Conservation (phyloP, 2,113 vertebrate species). For the Zeus faber region DNA sequence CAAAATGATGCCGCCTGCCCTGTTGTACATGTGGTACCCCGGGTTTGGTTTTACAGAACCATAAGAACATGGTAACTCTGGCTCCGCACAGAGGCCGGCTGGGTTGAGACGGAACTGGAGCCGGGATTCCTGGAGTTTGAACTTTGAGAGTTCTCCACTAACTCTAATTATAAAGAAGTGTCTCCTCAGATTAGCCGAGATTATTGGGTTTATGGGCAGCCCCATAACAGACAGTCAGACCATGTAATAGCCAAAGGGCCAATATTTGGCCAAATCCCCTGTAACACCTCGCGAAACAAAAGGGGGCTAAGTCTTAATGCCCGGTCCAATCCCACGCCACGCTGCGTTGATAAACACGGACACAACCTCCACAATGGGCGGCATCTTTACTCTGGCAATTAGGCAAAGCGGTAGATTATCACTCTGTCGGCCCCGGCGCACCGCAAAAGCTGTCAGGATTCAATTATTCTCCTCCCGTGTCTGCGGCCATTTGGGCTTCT, state of each 20-base stretch:
- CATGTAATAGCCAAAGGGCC: conserved; percentile 58
- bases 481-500: conserved; percentile 48
- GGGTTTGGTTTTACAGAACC: too few species aligned
- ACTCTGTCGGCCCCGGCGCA: conserved; percentile 44
- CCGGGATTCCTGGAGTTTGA: too few species aligned
- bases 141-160: conserved; percentile 44
- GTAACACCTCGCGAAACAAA: conserved; percentile 67
- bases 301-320: conserved; percentile 49
- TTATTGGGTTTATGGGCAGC: conserved; percentile 49
- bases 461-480: conserved; percentile 57
- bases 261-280: conserved; percentile 63
- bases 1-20: too few species aligned
- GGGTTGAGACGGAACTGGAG: too few species aligned
- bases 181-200: conserved; percentile 55
- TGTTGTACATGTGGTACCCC: too few species aligned
- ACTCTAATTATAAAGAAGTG: conserved; percentile 59
- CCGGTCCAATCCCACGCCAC: conserved; percentile 56
- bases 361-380: conserved; percentile 48
- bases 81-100: too few species aligned
- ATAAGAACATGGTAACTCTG: too few species aligned
- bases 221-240: conserved; percentile 57
- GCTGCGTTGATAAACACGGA: conserved; percentile 52
- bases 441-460: conserved; percentile 61
- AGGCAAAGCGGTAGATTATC: conserved; percentile 66
- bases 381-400: conserved; percentile 70